Evolutionary conservation across 1,140 invertebrate species (phyloP).

Genomic region (Drosophila malerkotliana): DNA sequence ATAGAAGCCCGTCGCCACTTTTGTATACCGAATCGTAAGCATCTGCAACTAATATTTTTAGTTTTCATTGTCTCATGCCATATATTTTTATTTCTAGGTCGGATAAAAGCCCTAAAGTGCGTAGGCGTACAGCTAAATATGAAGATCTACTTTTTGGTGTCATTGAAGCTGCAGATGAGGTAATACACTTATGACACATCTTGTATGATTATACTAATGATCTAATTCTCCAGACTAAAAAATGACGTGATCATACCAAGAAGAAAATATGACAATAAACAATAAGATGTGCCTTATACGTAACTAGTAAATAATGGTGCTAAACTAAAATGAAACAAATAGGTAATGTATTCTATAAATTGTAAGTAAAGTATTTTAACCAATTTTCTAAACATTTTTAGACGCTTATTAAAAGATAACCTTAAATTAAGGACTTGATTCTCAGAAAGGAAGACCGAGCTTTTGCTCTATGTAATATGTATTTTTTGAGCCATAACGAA

Average conservation of each 20-base stretch:
- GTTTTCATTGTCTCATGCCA: neutral
- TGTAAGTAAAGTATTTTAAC: neutral
- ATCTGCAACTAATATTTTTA: neutral
- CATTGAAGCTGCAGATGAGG: neutral
- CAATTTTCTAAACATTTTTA: neutral
- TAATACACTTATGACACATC: constrained; percentile 1
- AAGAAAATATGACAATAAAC: no score
- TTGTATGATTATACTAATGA: neutral
- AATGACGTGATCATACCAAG: constrained; percentile 21
- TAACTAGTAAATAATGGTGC: neutral
- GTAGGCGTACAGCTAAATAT: constrained; percentile 21
- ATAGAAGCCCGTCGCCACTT: constrained; percentile 45
- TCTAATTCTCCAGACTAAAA: constrained; percentile 17
- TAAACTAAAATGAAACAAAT: constrained; percentile 3
- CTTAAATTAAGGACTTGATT: neutral
- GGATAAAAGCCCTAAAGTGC: constrained; percentile 33
- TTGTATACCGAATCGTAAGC: constrained; percentile 59
- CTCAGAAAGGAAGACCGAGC: neutral
- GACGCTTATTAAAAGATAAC: constrained; percentile 1
- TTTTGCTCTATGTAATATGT: neutral
- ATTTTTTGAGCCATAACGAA: constrained; percentile 5
- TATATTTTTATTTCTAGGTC: neutral
- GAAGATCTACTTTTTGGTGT: constrained; percentile 37
- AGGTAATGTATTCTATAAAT: neutral
- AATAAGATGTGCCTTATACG: neutral